These are phyloP conservation scores for Eupithecia centaureata DNA, from an alignment of 2,888 invertebrate genomes.

Conservation along the genomic window DNA sequence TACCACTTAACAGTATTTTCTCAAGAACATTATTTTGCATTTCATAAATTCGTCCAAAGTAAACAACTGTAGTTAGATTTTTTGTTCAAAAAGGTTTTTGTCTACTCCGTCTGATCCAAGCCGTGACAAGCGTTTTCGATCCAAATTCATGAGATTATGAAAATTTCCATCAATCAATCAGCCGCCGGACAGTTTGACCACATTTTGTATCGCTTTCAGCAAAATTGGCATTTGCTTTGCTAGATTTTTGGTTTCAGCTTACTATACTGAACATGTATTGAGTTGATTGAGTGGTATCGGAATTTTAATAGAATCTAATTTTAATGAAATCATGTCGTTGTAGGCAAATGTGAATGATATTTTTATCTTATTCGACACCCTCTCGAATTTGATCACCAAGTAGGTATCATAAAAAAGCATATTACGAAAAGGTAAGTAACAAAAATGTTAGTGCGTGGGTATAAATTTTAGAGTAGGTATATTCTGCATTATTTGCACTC, in stretches of 20 bases:
- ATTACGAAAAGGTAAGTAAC: no score
- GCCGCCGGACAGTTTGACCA: conserved; percentile 39
- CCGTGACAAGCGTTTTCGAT: conserved; percentile 31
- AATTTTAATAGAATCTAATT: neutral
- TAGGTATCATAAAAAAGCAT: no score
- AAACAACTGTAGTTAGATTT: neutral
- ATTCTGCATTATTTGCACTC: neutral
- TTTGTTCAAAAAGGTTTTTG: neutral
- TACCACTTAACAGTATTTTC: neutral
- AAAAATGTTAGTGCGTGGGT: no score
- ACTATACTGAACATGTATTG: neutral
- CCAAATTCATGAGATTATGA: conserved; percentile 38
- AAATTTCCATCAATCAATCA: conserved; percentile 49
- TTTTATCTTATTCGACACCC: neutral
- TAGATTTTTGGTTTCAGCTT: neutral
- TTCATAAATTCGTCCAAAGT: neutral
- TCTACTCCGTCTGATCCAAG: conserved; percentile 3
- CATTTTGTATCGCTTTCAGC: conserved; percentile 38
- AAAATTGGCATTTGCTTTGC: conserved; percentile 35
- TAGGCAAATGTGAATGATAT: neutral
- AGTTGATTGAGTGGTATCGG: neutral
- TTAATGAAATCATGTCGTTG: neutral
- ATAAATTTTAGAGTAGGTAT: no score
- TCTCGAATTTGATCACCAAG: neutral
- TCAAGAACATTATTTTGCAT: neutral